Evolutionary conservation across 2,797 vertebrate genomes (phyloP).

Genomic region (Telmatherina bonti): DNA sequence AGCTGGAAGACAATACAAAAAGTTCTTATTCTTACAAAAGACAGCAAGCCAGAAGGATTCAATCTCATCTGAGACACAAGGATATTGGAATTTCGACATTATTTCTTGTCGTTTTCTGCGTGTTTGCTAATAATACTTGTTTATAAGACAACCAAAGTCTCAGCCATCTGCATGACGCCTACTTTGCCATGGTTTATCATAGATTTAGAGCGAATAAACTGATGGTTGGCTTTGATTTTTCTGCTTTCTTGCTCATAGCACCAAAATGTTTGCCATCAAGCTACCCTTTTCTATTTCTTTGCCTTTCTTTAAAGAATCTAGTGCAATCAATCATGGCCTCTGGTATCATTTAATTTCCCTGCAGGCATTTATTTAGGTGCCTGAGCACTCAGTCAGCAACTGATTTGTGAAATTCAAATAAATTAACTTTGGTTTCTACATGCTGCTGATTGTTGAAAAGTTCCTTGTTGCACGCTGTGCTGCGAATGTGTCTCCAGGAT

Average conservation of each 20-base stretch:
- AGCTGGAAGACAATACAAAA: slow-evolving; percentile 4
- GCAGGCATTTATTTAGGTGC: slow-evolving; percentile 7
- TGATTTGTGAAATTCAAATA: slow-evolving; percentile 3
- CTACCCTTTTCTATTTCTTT: slow-evolving; percentile 1
- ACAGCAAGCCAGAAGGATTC: slow-evolving; percentile 4
- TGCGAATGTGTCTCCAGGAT: not conserved
- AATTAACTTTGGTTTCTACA: not conserved
- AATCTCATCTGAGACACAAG: slow-evolving; percentile 26
- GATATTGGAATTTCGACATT: slow-evolving; percentile 27
- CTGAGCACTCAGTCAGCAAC: slow-evolving; percentile 2
- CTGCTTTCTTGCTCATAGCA: too few species aligned
- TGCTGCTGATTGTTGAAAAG: not conserved
- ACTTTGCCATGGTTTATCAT: slow-evolving; percentile 45
- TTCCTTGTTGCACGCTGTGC: not conserved
- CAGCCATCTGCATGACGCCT: slow-evolving; percentile 41
- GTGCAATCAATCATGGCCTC: slow-evolving; percentile 12
- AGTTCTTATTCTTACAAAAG: slow-evolving; percentile 8
- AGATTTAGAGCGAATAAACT: slow-evolving; percentile 45
- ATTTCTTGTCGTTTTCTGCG: slow-evolving; percentile 24
- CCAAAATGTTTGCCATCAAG: slow-evolving; percentile 8
- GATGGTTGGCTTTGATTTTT: slow-evolving; percentile 12
- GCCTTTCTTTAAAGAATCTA: not conserved
- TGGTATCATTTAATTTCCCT: slow-evolving; percentile 1
- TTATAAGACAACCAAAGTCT: slow-evolving; percentile 49
- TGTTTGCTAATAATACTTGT: slow-evolving; percentile 56